Conservation (phyloP, 2,797 vertebrate genomes). For the Sebastiscus albofasciatus region DNA sequence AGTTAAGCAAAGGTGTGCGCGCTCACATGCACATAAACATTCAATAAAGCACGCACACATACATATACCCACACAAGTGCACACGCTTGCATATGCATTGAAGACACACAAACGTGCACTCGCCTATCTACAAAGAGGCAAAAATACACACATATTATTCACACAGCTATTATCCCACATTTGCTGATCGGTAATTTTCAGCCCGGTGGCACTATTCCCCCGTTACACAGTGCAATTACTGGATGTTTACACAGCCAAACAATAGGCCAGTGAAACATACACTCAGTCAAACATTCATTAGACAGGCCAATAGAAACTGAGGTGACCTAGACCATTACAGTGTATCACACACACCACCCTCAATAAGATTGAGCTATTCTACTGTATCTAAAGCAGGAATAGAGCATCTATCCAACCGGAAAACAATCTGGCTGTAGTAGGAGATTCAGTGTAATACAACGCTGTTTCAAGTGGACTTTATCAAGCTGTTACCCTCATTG, state of each 20-base stretch:
- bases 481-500: neutral
- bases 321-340: constrained; percentile 59
- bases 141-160: constrained; percentile 50
- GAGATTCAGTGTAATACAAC: neutral
- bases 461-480: neutral
- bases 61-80: neutral
- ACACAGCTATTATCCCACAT: constrained; percentile 58
- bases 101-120: constrained; percentile 13
- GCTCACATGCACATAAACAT: neutral
- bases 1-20: neutral
- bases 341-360: constrained; percentile 33
- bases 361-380: constrained; percentile 53
- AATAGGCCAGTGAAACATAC: constrained; percentile 66
- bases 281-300: constrained; percentile 75
- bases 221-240: constrained; percentile 72
- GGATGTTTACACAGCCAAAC: constrained; percentile 75
- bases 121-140: constrained; percentile 23
- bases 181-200: constrained; percentile 77
- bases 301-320: constrained; percentile 52
- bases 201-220: constrained; percentile 66
- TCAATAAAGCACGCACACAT: neutral
- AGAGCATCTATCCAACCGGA: constrained; percentile 10
- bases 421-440: neutral
- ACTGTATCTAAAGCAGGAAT: constrained; percentile 23
- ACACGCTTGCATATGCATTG: neutral